Evolutionary conservation across 2,113 vertebrate species (phyloP).

Genomic region (Morone chrysops): DNA sequence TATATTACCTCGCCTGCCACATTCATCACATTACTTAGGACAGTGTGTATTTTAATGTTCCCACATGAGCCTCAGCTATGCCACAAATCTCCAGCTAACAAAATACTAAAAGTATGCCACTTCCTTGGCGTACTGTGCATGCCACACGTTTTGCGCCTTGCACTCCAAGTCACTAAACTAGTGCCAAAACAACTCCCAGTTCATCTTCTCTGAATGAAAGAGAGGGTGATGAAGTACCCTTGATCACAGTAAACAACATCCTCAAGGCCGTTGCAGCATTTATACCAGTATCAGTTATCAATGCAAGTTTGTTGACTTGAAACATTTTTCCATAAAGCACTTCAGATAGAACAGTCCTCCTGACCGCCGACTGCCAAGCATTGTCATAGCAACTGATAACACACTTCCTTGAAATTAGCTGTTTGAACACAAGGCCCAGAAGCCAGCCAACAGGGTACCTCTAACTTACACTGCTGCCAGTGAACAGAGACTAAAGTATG

Average conservation of each 20-base stretch:
- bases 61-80: neutral
- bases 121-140: neutral
- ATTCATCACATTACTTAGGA: neutral
- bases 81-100: neutral
- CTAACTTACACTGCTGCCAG: neutral
- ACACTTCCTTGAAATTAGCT: slow-evolving; percentile 48
- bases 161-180: neutral
- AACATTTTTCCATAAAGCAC: slow-evolving; percentile 22
- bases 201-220: slow-evolving; percentile 13
- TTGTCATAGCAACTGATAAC: slow-evolving; percentile 64
- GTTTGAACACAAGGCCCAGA: slow-evolving; percentile 22
- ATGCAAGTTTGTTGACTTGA: slow-evolving; percentile 17
- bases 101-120: neutral
- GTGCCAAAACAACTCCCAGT: neutral
- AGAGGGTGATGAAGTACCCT: slow-evolving; percentile 2
- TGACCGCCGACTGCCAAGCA: slow-evolving; percentile 22
- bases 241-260: slow-evolving; percentile 29
- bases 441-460: neutral
- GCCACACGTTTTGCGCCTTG: neutral
- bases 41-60: neutral
- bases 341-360: slow-evolving; percentile 12
- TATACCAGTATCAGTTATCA: slow-evolving; percentile 6
- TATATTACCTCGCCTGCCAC: neutral
- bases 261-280: slow-evolving; percentile 23
- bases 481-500: neutral